Percentiles rank a stretch among this genome's conserved stretches.
These are phyloP conservation scores for Hofmannophila pseudospretella DNA, from an alignment of 2,888 invertebrate genomes.

Conservation along the genomic window DNA sequence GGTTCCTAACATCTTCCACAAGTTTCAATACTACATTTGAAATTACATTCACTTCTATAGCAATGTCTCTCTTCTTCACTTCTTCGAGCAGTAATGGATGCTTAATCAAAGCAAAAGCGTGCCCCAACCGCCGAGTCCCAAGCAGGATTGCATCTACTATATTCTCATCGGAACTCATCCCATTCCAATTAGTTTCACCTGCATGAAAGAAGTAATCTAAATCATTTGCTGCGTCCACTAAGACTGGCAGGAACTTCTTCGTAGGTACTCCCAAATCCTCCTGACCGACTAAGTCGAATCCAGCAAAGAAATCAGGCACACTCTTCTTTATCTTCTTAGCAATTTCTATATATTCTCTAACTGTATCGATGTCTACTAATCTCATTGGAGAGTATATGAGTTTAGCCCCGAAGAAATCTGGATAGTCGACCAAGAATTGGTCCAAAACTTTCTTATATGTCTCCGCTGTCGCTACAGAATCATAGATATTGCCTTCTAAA, in stretches of 20 bases:
- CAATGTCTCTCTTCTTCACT: slow-evolving; percentile 79
- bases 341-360: slow-evolving; percentile 66
- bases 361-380: slow-evolving; percentile 45
- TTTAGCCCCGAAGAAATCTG: slow-evolving; percentile 82
- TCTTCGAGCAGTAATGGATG: slow-evolving; percentile 82
- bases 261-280: slow-evolving; percentile 84
- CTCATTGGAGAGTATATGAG: slow-evolving; percentile 83
- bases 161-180: slow-evolving; percentile 82
- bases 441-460: slow-evolving; percentile 76
- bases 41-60: slow-evolving; percentile 87
- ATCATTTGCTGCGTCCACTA: slow-evolving; percentile 63
- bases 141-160: slow-evolving; percentile 85
- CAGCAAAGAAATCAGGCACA: slow-evolving; percentile 84
- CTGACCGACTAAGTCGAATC: slow-evolving; percentile 90
- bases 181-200: slow-evolving; percentile 89
- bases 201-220: slow-evolving; percentile 87
- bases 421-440: slow-evolving; percentile 76
- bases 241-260: slow-evolving; percentile 73
- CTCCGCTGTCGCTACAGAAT: slow-evolving; percentile 69
- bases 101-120: slow-evolving; percentile 84
- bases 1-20: slow-evolving; percentile 85
- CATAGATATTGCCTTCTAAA: slow-evolving; percentile 77
- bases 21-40: slow-evolving; percentile 86
- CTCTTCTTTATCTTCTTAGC: slow-evolving; percentile 57
- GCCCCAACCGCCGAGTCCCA: slow-evolving; percentile 86